phyloP scores from a whole-genome alignment of 2,888 invertebrate genomes.

The Euplagia quadripunctaria region DNA sequence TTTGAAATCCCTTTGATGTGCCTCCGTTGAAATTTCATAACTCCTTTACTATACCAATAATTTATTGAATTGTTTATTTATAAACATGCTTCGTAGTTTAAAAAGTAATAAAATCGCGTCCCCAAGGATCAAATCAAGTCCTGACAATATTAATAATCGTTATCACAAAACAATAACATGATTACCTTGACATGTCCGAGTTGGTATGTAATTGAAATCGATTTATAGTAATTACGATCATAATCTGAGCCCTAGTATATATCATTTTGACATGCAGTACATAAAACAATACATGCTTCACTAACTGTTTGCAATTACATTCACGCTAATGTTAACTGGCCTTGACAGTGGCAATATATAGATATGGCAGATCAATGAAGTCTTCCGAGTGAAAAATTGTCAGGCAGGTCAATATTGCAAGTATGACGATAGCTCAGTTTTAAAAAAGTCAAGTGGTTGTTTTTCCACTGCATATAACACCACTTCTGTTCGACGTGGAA shows the following conservation, averaged over 20 bases:
- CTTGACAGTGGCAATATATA: constrained; percentile 8
- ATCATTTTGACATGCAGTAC: not conserved
- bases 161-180: constrained; percentile 10
- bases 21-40: too few relatives aligned
- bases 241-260: not conserved
- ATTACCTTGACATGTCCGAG: constrained; percentile 4
- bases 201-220: constrained; percentile 3
- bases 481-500: too few relatives aligned
- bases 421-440: not conserved
- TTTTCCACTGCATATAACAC: too few relatives aligned
- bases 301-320: constrained; percentile 13
- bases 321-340: constrained; percentile 11
- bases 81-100: not conserved
- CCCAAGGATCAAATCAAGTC: not conserved
- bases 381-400: not conserved
- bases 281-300: not conserved
- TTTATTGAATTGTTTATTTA: not conserved
- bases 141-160: not conserved
- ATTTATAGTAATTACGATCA: constrained; percentile 9
- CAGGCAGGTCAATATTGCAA: not conserved
- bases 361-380: not conserved
- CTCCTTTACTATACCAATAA: not conserved
- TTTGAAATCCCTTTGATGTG: too few relatives aligned
- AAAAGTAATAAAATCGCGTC: not conserved
- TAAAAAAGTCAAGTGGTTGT: not conserved